Evolutionary conservation across 2,888 invertebrate genomes (phyloP), one percentile per base, ranked within the genome.

Genomic region (Osmoderma eremita): DNA sequence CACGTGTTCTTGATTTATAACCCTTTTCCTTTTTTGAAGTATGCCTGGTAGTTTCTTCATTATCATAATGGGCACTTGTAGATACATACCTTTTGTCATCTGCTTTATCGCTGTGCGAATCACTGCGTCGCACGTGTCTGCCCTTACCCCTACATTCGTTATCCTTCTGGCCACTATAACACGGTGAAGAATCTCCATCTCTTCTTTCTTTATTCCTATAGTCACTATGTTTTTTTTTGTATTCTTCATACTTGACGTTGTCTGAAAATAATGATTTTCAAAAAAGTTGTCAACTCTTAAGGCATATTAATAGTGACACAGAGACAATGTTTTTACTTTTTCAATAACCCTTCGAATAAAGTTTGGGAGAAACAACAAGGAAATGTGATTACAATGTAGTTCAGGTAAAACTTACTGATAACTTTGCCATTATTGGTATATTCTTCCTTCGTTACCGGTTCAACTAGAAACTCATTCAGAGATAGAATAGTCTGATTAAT

Each of bases 381-480:
- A 38, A 39, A 63, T 41, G 20, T 48, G 30, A 15, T 49, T 30
- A 51, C 53, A 20, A 41, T 24, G 24, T 41, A 36, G 20, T 12
- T 38, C 13, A 41, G 39, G 15, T 20, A 10, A 30, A 48, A 88
- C 91, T 90, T 87, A 95, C 95, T 97, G 81, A 96, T 86, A 74
- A 95, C 91, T 87, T 93, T 94, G 0, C 92, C 90, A 76, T 91
- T 91, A 77, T 90, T 90, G 13, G 88, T 85, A 80, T 88, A 97
- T 77, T 97, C 97, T 3, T 90, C 86, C 76, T 90, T 90, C 0
- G 91, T 86, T 1, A 97, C 92, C 0, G 91, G 88, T 70, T 89
- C 86, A 70, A 95, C 87, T 81, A 91, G 87, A 75, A 90, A 90
- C 82, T 96, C 95, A 76, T 90, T 92, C 0, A 94, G 82, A 20